A percentile compares a stretch with the other conserved stretches of the same genome.
Evolutionary conservation across 2,888 invertebrate genomes (phyloP).

Genomic region (Crioceris asparagi): DNA sequence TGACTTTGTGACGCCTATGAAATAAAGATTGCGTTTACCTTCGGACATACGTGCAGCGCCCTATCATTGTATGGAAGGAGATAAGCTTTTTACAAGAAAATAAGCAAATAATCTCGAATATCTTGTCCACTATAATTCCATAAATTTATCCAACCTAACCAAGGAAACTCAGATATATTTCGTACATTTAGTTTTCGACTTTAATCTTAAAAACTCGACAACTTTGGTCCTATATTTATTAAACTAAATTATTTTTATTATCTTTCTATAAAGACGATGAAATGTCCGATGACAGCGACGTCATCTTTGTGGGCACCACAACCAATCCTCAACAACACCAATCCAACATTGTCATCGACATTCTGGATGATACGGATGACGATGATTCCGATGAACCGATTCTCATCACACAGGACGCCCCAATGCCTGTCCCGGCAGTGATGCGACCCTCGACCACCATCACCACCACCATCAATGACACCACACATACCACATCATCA

Average conservation of each 20-base stretch:
- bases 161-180: no score
- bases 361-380: slow-evolving; percentile 26
- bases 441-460: not conserved
- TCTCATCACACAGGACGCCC: slow-evolving; percentile 23
- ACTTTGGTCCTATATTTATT: not conserved
- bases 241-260: slow-evolving; percentile 8
- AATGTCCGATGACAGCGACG: slow-evolving; percentile 34
- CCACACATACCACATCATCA: not conserved
- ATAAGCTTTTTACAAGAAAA: no score
- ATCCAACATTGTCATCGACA: slow-evolving; percentile 1
- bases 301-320: slow-evolving; percentile 28
- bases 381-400: slow-evolving; percentile 30
- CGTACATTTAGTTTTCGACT: no score
- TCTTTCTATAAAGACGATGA: slow-evolving; percentile 21
- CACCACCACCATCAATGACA: not conserved
- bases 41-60: no score
- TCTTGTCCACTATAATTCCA: no score
- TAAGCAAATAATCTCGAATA: no score
- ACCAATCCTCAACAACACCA: no score
- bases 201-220: not conserved
- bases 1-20: no score
- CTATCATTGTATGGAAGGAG: no score
- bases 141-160: no score
- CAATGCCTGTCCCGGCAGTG: slow-evolving; percentile 5
- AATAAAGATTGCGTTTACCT: no score